phyloP scores from a whole-genome alignment of 2,113 vertebrate genomes.

The Bos indicus region DNA sequence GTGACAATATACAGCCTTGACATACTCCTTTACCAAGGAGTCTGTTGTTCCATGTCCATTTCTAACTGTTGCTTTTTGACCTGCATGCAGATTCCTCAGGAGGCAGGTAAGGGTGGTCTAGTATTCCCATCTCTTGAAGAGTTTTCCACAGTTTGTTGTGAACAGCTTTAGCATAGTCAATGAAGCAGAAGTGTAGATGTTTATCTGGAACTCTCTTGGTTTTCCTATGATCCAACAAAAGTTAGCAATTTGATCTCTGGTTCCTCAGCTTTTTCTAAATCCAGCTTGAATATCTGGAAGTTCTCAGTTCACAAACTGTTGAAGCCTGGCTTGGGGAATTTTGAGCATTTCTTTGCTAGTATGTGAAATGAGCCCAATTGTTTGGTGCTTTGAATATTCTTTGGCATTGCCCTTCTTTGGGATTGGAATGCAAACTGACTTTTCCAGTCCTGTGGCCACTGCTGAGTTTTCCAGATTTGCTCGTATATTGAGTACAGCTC shows the following conservation, averaged over 20 bases:
- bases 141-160: neutral
- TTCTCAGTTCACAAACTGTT: neutral
- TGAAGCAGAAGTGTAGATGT: neutral
- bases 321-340: neutral
- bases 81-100: neutral
- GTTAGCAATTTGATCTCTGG: neutral
- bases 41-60: neutral
- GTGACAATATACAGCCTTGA: neutral
- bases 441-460: neutral
- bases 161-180: neutral
- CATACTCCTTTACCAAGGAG: neutral
- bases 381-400: neutral
- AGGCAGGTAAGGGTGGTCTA: neutral
- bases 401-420: neutral
- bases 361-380: neutral
- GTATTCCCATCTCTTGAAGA: neutral
- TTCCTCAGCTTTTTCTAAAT: neutral
- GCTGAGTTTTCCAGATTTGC: neutral
- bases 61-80: neutral
- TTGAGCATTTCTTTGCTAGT: neutral
- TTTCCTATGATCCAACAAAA: neutral
- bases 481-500: neutral
- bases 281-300: neutral
- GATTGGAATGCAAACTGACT: neutral
- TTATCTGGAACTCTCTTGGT: neutral